Evolutionary conservation across 2,113 vertebrate species (phyloP).

Genomic region (Nymphicus hollandicus): DNA sequence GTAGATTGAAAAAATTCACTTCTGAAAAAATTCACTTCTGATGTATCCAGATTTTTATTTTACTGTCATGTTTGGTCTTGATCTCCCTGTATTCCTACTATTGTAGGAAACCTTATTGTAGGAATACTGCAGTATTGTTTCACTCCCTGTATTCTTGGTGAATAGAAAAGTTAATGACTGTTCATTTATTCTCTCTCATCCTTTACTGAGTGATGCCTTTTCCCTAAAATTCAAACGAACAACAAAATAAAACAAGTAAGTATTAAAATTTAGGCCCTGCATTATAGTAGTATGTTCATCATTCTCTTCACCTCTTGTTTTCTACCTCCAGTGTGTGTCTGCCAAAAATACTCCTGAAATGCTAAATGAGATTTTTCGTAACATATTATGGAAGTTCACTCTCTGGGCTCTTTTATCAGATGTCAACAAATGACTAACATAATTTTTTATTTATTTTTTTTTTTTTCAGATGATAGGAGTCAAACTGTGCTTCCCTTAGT

Average conservation of each 20-base stretch:
- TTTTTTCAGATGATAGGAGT: constrained; percentile 83
- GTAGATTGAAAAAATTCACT: background rate
- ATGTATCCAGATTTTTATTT: background rate
- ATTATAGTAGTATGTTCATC: background rate
- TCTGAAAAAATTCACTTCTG: background rate
- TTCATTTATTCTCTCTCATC: background rate
- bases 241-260: background rate
- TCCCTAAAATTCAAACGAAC: background rate
- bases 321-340: background rate
- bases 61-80: background rate
- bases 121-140: background rate
- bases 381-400: background rate
- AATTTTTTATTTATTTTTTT: constrained; percentile 54
- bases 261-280: background rate
- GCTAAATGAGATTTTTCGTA: background rate
- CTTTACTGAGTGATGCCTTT: background rate
- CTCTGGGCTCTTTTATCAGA: background rate
- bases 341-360: background rate
- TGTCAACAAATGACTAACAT: background rate
- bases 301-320: background rate
- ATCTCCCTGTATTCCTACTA: background rate
- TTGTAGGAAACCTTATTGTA: background rate
- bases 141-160: background rate
- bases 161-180: background rate
- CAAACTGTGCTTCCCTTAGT: constrained; percentile 86